Percentiles rank a stretch among this genome's conserved stretches.
Conservation (phyloP, 1,140 invertebrate species). For the Galendromus occidentalis region DNA sequence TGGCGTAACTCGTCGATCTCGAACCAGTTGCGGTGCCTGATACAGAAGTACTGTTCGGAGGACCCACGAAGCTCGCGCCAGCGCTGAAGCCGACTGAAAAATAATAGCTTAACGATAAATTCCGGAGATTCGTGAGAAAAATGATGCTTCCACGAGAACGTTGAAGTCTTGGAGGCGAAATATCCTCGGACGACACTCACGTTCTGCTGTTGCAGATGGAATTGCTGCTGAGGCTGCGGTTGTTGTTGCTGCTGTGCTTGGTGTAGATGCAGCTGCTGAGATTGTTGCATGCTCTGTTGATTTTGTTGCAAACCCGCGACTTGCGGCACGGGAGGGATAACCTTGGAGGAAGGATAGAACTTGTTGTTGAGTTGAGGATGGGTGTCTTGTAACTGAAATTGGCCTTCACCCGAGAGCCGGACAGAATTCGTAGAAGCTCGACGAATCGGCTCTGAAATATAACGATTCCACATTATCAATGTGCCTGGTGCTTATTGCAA, state of each 20-base stretch:
- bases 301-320: too few relatives aligned
- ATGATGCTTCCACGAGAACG: too few relatives aligned
- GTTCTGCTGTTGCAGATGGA: background rate
- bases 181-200: background rate
- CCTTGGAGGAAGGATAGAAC: too few relatives aligned
- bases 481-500: too few relatives aligned
- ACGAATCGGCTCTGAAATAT: background rate
- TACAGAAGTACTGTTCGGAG: slow-evolving; percentile 44
- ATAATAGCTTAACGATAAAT: too few relatives aligned
- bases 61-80: slow-evolving; percentile 45
- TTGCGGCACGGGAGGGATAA: too few relatives aligned
- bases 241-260: background rate
- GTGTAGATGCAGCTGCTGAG: too few relatives aligned
- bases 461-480: background rate
- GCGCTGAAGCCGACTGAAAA: slow-evolving; percentile 37
- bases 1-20: slow-evolving; percentile 28
- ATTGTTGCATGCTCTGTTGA: too few relatives aligned
- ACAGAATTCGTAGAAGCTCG: slow-evolving; percentile 9
- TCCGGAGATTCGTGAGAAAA: too few relatives aligned
- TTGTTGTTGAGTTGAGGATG: too few relatives aligned
- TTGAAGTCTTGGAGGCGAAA: too few relatives aligned
- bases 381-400: background rate
- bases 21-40: slow-evolving; percentile 39
- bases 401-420: slow-evolving; percentile 5
- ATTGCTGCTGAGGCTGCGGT: background rate